Conservation (phyloP, 2,888 invertebrate genomes). For the Arctia plantaginis region DNA sequence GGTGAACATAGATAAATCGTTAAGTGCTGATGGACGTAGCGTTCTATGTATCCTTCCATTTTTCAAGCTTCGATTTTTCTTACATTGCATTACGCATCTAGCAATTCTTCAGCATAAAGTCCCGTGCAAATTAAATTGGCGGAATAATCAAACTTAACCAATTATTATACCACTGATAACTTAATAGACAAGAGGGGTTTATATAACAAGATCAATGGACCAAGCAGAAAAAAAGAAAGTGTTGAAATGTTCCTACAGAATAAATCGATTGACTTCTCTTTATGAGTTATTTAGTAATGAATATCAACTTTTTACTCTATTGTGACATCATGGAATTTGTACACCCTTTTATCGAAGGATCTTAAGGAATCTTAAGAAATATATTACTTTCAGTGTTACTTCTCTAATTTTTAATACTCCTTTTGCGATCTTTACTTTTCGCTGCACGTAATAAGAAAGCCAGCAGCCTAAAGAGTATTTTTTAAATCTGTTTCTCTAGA, state of each 20-base stretch:
- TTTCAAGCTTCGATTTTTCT: not conserved
- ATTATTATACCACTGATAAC: slow-evolving; percentile 19
- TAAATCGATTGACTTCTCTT: not conserved
- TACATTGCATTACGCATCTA: not conserved
- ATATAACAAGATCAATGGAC: slow-evolving; percentile 39
- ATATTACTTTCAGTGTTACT: not conserved
- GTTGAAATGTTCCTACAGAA: not conserved
- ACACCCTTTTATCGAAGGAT: not conserved
- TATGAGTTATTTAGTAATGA: not conserved
- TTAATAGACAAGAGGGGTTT: slow-evolving; percentile 31
- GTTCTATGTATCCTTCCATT: not conserved
- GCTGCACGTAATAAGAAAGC: not conserved
- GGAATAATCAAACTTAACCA: not conserved
- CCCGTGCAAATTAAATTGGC: not conserved
- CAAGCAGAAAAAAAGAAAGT: slow-evolving; percentile 1
- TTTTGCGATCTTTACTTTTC: not conserved
- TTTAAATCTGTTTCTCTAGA: not conserved
- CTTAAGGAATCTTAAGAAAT: too few relatives aligned
- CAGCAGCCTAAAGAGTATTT: not conserved
- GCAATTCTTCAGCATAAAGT: not conserved
- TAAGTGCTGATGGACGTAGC: not conserved
- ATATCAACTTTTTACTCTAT: not conserved
- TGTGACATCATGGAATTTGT: not conserved
- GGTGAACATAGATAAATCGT: not conserved
- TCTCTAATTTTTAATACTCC: not conserved